Evolutionary conservation across 2,888 invertebrate genomes (phyloP).

Genomic region (Lepas anatifera): DNA sequence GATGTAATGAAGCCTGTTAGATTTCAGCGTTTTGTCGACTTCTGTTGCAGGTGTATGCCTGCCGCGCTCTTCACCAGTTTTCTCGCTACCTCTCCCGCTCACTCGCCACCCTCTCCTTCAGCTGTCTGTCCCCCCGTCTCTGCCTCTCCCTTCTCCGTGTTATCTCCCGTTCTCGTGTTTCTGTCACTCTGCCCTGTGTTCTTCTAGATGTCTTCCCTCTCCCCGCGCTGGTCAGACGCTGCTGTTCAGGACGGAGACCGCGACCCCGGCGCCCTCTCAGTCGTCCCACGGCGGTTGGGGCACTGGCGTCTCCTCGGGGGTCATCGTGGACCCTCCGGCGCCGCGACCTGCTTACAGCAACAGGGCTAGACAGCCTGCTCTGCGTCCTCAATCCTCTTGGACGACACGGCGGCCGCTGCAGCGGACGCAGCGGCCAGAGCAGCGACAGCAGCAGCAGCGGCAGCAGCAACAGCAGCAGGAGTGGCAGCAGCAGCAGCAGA

Average conservation of each 20-base stretch:
- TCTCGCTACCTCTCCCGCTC: neutral
- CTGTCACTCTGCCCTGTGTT: neutral
- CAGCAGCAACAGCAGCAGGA: too few species aligned
- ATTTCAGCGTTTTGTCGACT: too few species aligned
- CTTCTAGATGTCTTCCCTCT: constrained; percentile 10
- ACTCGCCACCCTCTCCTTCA: neutral
- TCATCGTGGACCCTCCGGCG: neutral
- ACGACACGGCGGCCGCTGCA: too few species aligned
- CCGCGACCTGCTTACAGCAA: neutral
- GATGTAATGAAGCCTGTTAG: too few species aligned
- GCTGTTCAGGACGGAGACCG: neutral
- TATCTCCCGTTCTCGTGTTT: neutral
- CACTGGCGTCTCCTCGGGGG: neutral
- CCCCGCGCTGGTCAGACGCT: neutral
- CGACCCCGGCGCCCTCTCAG: neutral
- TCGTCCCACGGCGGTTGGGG: neutral
- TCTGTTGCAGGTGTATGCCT: neutral
- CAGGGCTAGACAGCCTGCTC: too few species aligned
- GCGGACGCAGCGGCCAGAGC: too few species aligned
- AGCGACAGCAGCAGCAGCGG: too few species aligned
- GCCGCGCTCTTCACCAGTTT: neutral
- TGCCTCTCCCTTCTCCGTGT: neutral
- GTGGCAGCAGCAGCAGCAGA: too few species aligned
- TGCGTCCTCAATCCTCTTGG: too few species aligned
- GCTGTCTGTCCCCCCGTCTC: neutral